Evolutionary conservation across 2,797 vertebrate species (phyloP), one percentile per base, ranked within the genome.

Genomic region (Macropodus opercularis): DNA sequence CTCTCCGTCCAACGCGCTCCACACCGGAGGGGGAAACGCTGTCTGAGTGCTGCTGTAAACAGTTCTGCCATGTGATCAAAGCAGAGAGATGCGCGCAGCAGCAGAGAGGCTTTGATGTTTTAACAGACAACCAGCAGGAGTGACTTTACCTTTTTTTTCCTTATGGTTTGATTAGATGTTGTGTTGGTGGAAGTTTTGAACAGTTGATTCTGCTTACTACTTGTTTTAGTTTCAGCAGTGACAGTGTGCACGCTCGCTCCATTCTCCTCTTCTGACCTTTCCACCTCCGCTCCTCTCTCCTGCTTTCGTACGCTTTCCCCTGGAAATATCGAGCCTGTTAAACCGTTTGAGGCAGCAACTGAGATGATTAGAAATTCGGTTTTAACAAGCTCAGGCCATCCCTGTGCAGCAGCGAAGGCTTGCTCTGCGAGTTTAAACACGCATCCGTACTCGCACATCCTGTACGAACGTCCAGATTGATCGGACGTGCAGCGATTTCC

Each of bases 401-500:
- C 49, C 46, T 3, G 24, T 71, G 55, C 80, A 60, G 69, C 68
- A 69, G 69, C 54, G 63, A 72, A 79, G 62, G 49, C 68, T 65
- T 49, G 67, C 12, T n/a, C 59, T 44, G 69, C 55, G 60, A 21
- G 79, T 40, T 60, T 42, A 69, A 44, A 75, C 29, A 17, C 57
- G 46, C 53, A 63, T 50, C 43, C 52, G 47, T 46, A 53, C 23
- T 41, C 31, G 48, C 23, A 47, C 23, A 56, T 34, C 52, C 66
- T 61, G 39, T 39, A 48, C 12, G 47, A 21, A 51, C 14, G 14
- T 64, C 32, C 40, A 62, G 80, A 88, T 77, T 84, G 88, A 89
- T 84, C 81, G 87, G 70, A 50, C 76, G 48, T 22, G 58, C 31
- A 9, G 62, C 82, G 84, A 89, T 85, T 87, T 92, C 84, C 77